Evolutionary conservation across 1,140 invertebrate species (phyloP), one percentile per base, ranked within the genome.

Genomic region (Formica selysi): DNA sequence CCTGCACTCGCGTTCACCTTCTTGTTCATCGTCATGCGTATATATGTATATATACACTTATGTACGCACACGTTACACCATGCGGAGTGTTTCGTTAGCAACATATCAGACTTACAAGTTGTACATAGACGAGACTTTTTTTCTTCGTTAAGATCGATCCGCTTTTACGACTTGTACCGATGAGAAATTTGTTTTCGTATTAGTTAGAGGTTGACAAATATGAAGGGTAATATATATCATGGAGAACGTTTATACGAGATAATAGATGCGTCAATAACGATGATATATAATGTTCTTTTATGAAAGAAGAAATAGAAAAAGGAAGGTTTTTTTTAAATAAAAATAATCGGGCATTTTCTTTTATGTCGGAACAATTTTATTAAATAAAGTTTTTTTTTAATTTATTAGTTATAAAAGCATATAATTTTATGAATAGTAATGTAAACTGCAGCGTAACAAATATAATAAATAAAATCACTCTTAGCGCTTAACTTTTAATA

Each of bases 1-100:
- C 13, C 36, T n/a, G 19, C 57, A 38, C 19, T n/a, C 32, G 26
- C 51, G 54, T 54, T 59, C 51, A 38, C 51, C 32, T 70, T 71
- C 54, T 71, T 38, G 64, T 29, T 38, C 1, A 44, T 29, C 57
- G 48, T 26, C 19, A 2, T 38, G 54, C 36, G 22, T 57, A 51
- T 11, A 26, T 41, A 11, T 41, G n/a, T 61, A 13, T 65, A 32
- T 26, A 76, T 16, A 0, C 32, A 41, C 65, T 38, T 67, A 67
- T 19, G 26, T 4, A 41, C 16, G 10, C 5, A 10, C 3, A 22
- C 8, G n/a, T 41, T 36, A 32, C 3, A 73, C 44, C n/a, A 29
- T 51, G 48, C 29, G 26, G 29, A 73, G 26, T 16, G 54, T 83
- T 83, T 83, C 79, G 79, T 83, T 74, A 83, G 79, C 26, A 62